Percentiles rank a stretch among this genome's conserved stretches.
These are phyloP conservation scores for Channa striata DNA, from an alignment of 2,797 vertebrate genomes.

Conservation along the genomic window DNA sequence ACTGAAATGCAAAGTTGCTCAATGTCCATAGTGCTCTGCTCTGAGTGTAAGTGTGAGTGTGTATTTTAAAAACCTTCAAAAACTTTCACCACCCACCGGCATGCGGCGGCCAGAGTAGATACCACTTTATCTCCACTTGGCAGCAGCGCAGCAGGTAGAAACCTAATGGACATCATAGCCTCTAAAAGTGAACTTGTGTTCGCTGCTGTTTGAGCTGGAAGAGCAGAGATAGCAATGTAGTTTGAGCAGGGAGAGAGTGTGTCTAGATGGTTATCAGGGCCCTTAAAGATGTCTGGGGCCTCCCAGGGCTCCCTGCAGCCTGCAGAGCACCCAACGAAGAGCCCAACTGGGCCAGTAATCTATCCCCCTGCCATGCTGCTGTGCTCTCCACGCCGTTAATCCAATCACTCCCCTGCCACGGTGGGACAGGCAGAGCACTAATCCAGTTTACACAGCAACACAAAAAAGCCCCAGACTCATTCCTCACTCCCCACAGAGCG, in stretches of 20 bases:
- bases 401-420: conserved; percentile 84
- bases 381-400: conserved; percentile 83
- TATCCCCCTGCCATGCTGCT: conserved; percentile 79
- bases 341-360: conserved; percentile 81
- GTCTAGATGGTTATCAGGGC: conserved; percentile 79
- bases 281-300: conserved; percentile 76
- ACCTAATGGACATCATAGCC: conserved; percentile 79
- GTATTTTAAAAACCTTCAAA: conserved; percentile 52
- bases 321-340: conserved; percentile 70
- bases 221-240: conserved; percentile 71
- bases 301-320: conserved; percentile 72
- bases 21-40: neutral
- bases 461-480: conserved; percentile 74
- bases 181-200: conserved; percentile 79
- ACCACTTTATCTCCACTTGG: conserved; percentile 79
- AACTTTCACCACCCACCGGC: conserved; percentile 65
- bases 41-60: conserved; percentile 8
- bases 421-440: conserved; percentile 83
- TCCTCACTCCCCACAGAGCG: conserved; percentile 69
- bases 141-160: conserved; percentile 76
- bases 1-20: conserved; percentile 22
- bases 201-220: conserved; percentile 69
- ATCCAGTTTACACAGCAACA: conserved; percentile 85
- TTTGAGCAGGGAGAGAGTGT: conserved; percentile 60
- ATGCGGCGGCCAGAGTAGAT: conserved; percentile 62